A percentile compares a stretch with the other conserved stretches of the same genome.
Conservation (phyloP, 2,888 invertebrate species). For the Cheilosia vulpina region DNA sequence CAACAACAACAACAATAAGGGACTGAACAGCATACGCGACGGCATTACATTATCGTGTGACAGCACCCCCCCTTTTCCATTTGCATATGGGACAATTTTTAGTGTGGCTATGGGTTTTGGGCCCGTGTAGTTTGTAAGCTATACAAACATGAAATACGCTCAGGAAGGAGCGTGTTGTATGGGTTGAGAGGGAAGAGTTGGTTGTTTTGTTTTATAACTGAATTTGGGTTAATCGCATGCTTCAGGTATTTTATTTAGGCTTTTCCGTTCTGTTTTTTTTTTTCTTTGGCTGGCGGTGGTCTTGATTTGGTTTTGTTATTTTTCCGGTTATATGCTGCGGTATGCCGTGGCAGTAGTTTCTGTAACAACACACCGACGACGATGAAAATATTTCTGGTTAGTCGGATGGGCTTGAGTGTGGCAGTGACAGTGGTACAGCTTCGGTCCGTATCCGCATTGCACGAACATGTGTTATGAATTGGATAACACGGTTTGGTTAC, state of each 20-base stretch:
- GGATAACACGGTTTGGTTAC: conserved; percentile 31
- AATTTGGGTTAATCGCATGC: conserved; percentile 61
- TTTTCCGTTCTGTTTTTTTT: conserved; percentile 11
- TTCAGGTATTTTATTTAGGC: conserved; percentile 50
- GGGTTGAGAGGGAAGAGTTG: not conserved
- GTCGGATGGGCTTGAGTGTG: conserved; percentile 10
- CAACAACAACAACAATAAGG: conserved; percentile 21
- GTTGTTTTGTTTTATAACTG: conserved; percentile 45
- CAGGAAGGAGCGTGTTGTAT: not conserved
- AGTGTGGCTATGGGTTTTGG: conserved; percentile 14
- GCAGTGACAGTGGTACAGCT: conserved; percentile 7
- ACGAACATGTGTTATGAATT: conserved; percentile 43
- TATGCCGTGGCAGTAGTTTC: conserved; percentile 38
- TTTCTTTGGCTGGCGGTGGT: conserved; percentile 5
- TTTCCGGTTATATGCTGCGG: conserved; percentile 43
- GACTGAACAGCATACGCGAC: conserved; percentile 45
- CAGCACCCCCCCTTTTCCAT: conserved; percentile 27
- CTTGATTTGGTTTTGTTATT: conserved; percentile 41
- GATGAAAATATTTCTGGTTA: conserved; percentile 19
- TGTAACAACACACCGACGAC: conserved; percentile 29
- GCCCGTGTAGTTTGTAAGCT: conserved; percentile 19
- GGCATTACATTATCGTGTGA: conserved; percentile 52
- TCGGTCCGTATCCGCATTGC: conserved; percentile 39
- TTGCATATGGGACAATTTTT: conserved; percentile 57
- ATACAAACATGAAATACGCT: conserved; percentile 8